Evolutionary conservation across 2,888 invertebrate genomes (phyloP), one percentile per base, ranked within the genome.

Genomic region (Leptothorax acervorum): DNA sequence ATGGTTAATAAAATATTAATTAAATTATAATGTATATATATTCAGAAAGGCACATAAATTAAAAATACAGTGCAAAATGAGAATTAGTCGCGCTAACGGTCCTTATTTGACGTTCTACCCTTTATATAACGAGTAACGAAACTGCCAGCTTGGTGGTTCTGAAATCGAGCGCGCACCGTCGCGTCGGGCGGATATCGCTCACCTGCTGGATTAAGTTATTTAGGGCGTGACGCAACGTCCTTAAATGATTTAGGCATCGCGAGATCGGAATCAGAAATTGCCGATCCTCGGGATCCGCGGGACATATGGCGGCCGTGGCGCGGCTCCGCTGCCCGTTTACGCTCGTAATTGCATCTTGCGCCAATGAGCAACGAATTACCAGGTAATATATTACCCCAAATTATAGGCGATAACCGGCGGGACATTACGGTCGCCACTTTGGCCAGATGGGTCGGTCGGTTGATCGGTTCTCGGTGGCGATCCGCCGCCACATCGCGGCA

Each of bases 331-430:
- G 84, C 89, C 90, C 88, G 87, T 89, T 91, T 92, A 91, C 89
- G 85, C 86, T 93, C 90, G 92, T 94, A 94, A 94, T 94, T 94
- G 92, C 93, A 92, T 92, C 93, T 93, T 93, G 92, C 92, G 91
- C 92, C 93, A 92, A 93, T 93, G 93, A 93, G 91, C 92, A 92
- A 93, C 92, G 93, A 94, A 94, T 94, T 93, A 93, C 92, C 91
- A 91, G 93, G 93, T 94, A 94, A 95, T 95, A 94, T 94, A 95
- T 95, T 94, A 94, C 94, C 93, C 91, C 87, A 94, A 95, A 95
- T 95, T 94, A 94, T 94, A 94, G 94, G 92, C 93, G 94, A 94
- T 94, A 93, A 93, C 92, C 93, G 86, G 87, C 93, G 88, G 91
- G 93, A 93, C 93, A 93, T 94, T 93, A 93, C 91, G 92, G 91